Evolutionary conservation across 23 tunicate species (phyloP).

Genomic region (Halocynthia roretzi): DNA sequence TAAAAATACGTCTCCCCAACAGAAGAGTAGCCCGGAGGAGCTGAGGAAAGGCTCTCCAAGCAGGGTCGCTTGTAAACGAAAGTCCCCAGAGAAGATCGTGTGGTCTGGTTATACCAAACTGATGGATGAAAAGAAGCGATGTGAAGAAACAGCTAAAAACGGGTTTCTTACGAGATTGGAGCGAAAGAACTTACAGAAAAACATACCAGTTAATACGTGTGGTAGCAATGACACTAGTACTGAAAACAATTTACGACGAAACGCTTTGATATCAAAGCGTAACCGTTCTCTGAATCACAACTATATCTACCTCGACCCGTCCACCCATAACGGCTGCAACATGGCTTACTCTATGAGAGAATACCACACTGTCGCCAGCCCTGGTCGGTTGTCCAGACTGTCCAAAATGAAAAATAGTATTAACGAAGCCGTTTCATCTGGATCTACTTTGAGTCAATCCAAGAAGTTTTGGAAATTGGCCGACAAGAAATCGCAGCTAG

Average conservation of each 20-base stretch:
- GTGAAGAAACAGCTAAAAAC: neutral
- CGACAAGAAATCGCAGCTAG: too few species aligned
- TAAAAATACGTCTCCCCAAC: too few species aligned
- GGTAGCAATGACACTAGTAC: neutral
- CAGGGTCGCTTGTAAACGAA: neutral
- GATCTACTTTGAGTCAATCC: too few species aligned
- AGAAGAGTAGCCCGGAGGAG: neutral
- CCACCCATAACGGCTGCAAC: slow-evolving; percentile 48
- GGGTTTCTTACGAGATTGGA: slow-evolving; percentile 2
- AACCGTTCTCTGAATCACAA: slow-evolving; percentile 23
- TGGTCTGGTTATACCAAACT: slow-evolving; percentile 61
- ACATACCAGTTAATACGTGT: neutral
- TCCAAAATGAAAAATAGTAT: slow-evolving; percentile 19
- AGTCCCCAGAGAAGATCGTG: slow-evolving; percentile 58
- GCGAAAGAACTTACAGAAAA: slow-evolving; percentile 16
- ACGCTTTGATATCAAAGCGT: slow-evolving; percentile 15
- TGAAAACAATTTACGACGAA: slow-evolving; percentile 14
- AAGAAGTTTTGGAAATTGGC: too few species aligned
- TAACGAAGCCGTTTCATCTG: too few species aligned
- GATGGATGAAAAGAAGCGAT: slow-evolving; percentile 5
- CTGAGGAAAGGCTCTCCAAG: neutral
- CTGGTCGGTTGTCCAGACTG: slow-evolving; percentile 47
- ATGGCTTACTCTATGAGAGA: slow-evolving; percentile 24
- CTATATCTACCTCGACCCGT: slow-evolving; percentile 43
- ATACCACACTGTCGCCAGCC: slow-evolving; percentile 67